Base-by-base conservation (phyloP, 2,888 invertebrate species). In the Cheilosia grossa region DNA sequence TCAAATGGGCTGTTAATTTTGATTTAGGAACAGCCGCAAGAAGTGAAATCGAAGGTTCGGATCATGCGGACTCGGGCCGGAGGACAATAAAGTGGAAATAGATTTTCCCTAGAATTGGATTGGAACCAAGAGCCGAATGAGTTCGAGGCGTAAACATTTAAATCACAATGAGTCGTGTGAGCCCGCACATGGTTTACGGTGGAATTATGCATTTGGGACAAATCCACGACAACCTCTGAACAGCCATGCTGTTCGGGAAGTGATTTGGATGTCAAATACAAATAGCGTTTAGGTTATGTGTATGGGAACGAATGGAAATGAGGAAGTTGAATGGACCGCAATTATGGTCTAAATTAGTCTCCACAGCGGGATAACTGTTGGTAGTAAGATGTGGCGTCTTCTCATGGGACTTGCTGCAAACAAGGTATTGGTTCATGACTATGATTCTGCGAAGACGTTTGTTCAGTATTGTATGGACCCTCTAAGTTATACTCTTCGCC, bases 1-100 rank as follows among this genome's bases (percentile, higher is more conserved):
- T 64, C 42, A 27, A 79, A 79, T 83, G 79, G 79, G 74, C 83
- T 79, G 79, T 83, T 83, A 70, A 79, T 80, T 83, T 74, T 83
- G 83, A 83, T 79, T 83, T 83, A 74, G 74, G 37, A 37, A 37
- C 13, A 74, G 53, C 74, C 79, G 74, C 73, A 83, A 74, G 73
- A 83, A 67, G 73, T 74, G 79, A 79, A 83, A 79, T 74, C 74
- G 59, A 80, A 78, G 73, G 61, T 67, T 63, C 24, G 56, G 37
- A 33, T 51, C 47, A 24, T 21, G 30, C 24, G 15, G 44, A n/a
- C 44, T 17, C 49, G 24, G 40, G 27, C 7, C 27, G 27, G 6
- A 47, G 4, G 19, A 30, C 24, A 42, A 40, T 13, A 58, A 33
- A 67, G 47, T 69, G 47, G 61, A 61, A 70, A 56, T 30, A 17